Percentiles rank a stretch among this genome's conserved stretches.
These are phyloP conservation scores for Pedionomus torquatus DNA, from an alignment of 2,113 vertebrate genomes.

Conservation along the genomic window DNA sequence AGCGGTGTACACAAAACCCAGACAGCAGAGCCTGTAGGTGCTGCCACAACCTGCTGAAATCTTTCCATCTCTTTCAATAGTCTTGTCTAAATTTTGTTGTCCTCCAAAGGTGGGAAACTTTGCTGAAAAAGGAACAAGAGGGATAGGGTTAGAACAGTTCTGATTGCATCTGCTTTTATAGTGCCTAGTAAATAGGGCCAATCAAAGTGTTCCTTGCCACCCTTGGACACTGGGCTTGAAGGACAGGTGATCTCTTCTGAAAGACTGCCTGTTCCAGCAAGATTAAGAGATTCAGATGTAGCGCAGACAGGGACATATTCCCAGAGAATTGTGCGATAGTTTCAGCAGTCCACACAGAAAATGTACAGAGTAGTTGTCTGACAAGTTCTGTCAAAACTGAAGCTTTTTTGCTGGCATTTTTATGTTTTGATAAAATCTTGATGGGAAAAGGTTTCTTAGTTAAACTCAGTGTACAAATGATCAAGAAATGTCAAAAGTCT, in stretches of 20 bases:
- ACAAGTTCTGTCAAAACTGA: too few relatives aligned
- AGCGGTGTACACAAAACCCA: background rate
- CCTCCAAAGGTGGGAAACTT: background rate
- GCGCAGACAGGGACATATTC: too few relatives aligned
- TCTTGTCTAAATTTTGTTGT: background rate
- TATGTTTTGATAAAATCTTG: too few relatives aligned
- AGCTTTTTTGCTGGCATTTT: too few relatives aligned
- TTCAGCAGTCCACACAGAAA: too few relatives aligned
- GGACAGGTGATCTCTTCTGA: background rate
- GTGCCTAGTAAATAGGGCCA: background rate
- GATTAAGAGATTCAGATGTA: background rate
- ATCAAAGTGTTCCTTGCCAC: background rate
- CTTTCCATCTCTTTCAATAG: background rate
- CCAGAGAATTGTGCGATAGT: too few relatives aligned
- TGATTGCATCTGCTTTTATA: background rate
- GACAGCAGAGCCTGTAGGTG: background rate
- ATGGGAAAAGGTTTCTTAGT: too few relatives aligned
- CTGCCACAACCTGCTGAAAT: background rate
- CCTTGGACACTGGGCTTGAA: background rate
- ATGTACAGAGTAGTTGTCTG: too few relatives aligned
- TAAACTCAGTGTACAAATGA: too few relatives aligned
- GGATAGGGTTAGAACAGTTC: background rate
- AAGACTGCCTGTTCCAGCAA: background rate
- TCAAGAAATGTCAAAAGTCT: too few relatives aligned
- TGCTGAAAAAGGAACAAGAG: background rate